Evolutionary conservation across 2,113 vertebrate species (phyloP), one percentile per base, ranked within the genome.

Genomic region (Myxocyprinus asiaticus): DNA sequence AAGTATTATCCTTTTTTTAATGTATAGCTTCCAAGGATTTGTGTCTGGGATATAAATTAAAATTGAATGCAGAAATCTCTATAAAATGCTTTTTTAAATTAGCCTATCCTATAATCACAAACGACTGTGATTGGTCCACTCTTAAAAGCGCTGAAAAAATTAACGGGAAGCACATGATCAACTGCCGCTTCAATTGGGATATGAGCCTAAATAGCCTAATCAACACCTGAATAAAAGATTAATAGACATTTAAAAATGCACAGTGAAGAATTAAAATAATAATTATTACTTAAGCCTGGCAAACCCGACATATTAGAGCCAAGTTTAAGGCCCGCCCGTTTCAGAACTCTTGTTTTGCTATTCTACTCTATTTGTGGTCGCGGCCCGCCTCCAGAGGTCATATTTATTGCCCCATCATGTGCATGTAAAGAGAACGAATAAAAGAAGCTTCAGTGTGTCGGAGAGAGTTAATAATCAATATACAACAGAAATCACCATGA

Each of bases 401-500:
- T 44, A 5, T 71, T 17, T 3, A n/a, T 5, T 15, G 67, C 3
- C 33, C 14, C 68, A 33, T 33, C 22, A 33, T 33, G 22, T 33
- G 22, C 22, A 15, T 44, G n/a, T 22, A 43, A 9, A 4, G 55
- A 47, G n/a, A n/a, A n/a, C 7, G 10, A 59, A 59, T 47, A 9
- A 58, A 45, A 9, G 7, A 12, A 5, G 9, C 44, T 17, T 59
- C 48, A 43, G 44, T 2, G 7, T 48, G 0, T 15, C 14, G 12
- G 3, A 22, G 4, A 22, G 10, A 22, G 9, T 63, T 62, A 44
- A 8, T 55, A 7, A 10, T 67, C 22, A 33, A 43, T 65, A 48
- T 33, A 4, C 42, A 2, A 9, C n/a, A 55, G 8, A 33, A 8
- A 45, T 4, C 63, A 78, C 33, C 44, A 87, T 87, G 86, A 83